Conservation (phyloP, 2,113 vertebrate species). For the Coturnix japonica region DNA sequence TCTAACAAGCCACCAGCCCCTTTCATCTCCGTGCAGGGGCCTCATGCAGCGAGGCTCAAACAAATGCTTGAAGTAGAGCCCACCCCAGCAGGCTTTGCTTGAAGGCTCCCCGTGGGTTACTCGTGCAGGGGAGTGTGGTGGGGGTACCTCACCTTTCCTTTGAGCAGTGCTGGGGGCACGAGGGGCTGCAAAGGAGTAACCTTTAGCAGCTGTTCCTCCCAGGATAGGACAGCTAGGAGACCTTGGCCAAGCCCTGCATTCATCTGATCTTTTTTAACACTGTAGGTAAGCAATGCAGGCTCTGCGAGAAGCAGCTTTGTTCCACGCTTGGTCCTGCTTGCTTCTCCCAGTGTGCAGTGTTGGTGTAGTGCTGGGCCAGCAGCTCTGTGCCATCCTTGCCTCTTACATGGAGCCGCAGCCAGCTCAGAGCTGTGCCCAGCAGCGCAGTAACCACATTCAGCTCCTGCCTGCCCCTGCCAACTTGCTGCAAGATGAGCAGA, state of each 20-base stretch:
- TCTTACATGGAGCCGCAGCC: not conserved
- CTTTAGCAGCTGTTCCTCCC: not conserved
- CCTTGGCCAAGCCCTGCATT: not conserved
- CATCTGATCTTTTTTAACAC: fast-evolving
- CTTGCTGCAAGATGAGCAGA: not conserved
- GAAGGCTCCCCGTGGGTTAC: not conserved
- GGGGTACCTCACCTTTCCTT: not conserved
- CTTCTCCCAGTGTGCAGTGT: not conserved
- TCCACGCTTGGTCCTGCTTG: not conserved
- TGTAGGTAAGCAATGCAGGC: not conserved
- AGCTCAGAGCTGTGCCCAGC: not conserved
- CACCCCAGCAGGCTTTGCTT: not conserved
- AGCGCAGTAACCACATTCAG: fast-evolving
- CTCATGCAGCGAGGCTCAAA: conserved; percentile 11
- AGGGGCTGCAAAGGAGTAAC: not conserved
- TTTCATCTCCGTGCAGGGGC: not conserved
- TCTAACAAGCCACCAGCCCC: not conserved
- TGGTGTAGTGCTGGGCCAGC: not conserved
- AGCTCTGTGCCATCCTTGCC: not conserved
- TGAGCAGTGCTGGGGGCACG: not conserved
- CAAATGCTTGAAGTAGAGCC: not conserved
- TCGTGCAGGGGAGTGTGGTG: not conserved
- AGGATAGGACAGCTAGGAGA: not conserved
- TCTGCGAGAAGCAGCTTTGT: not conserved
- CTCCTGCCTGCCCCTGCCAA: not conserved